Base-by-base conservation (phyloP, 2,888 invertebrate species). In the Toxonevra muliebris region DNA sequence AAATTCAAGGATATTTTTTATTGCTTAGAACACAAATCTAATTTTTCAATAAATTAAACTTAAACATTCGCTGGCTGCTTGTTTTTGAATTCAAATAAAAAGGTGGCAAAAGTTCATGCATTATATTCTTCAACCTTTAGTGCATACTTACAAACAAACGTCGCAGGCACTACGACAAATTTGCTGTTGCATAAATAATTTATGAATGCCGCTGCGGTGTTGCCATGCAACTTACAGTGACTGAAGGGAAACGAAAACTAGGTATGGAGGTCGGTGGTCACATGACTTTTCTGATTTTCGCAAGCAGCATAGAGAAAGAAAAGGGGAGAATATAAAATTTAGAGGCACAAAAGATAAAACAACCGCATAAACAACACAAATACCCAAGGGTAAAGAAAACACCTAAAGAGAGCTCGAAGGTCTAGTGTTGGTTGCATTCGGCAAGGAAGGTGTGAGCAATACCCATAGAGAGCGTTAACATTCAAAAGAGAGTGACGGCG, bases 141-240 rank as follows among this genome's bases (percentile, higher is more conserved):
- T 30, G 7, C 30, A 30, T 30, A 30, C 30, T 30, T 30, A 30
- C 30, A 12, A 30, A 42, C 58, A 7, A 30, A 58, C 30, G 30
- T 52, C 41, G 9, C 63, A 54, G 19, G 20, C 54, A 54, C 53
- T 42, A 61, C 61, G 53, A 61, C 40, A 63, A 63, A 54, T 54
- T 43, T 40, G 55, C 19, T 54, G 55, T 43, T 54, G 63, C 63
- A 63, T 63, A 63, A 63, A 63, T 63, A 54, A 63, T 63, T 54
- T 63, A 63, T 55, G 55, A 63, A 19, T 17, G 55, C 20, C 13
- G 15, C 15, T n/a, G 2, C 40, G 19, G 19, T 43, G 55, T 63
- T 63, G 63, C 54, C 54, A 54, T 54, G 63, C 63, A 55, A 43
- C 63, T 10, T 8, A 61, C 17, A 15, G 12, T 11, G 41, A 40